Percentiles rank a stretch among this genome's conserved stretches.
These are phyloP conservation scores for Hyperoodon ampullatus DNA, from an alignment of 2,113 vertebrate species.

Conservation along the genomic window DNA sequence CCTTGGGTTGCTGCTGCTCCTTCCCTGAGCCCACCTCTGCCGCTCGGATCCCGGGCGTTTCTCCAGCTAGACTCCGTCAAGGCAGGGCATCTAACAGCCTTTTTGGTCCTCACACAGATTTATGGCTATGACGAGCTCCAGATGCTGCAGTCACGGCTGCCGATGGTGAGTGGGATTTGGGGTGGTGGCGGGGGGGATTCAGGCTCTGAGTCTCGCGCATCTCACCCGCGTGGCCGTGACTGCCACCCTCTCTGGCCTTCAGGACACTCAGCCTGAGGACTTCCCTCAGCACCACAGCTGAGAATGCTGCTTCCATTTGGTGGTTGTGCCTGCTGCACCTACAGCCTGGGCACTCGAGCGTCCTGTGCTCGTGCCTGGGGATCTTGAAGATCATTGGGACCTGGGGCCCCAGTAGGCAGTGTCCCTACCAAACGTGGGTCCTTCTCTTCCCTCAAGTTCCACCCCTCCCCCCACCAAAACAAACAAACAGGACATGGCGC, in stretches of 20 bases:
- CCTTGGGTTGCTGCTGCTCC: not conserved
- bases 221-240: not conserved
- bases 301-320: not conserved
- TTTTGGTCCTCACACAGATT: slow-evolving; percentile 89
- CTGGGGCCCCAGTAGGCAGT: not conserved
- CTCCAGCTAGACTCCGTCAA: not conserved
- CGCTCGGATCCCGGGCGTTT: not conserved
- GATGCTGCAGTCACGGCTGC: slow-evolving; percentile 97
- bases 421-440: not conserved
- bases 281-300: not conserved
- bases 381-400: not conserved
- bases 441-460: not conserved
- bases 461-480: not conserved
- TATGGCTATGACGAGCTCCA: slow-evolving; percentile 99
- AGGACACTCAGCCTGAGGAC: not conserved
- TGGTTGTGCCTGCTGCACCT: no score
- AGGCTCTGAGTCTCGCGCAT: not conserved
- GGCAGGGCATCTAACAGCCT: not conserved
- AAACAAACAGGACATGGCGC: not conserved
- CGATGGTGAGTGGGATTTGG: slow-evolving; percentile 90
- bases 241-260: not conserved
- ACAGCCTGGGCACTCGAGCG: not conserved
- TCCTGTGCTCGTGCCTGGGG: not conserved
- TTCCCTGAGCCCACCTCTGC: not conserved
- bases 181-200: not conserved